phyloP scores from a whole-genome alignment of 1,140 invertebrate species.

The Drosophila obscura region DNA sequence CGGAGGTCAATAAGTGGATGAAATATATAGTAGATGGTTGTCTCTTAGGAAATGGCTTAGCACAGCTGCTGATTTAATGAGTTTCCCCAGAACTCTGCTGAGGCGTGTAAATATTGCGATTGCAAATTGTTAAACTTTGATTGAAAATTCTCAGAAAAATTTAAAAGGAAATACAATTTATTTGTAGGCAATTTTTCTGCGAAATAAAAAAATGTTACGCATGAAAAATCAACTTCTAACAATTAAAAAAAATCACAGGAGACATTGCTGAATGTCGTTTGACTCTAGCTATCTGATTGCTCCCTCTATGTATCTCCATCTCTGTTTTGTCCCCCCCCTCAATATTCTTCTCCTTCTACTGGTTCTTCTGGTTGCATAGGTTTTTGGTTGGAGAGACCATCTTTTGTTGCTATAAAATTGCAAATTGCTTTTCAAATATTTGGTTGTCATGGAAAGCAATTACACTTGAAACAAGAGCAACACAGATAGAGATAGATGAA shows the following conservation, averaged over 20 bases:
- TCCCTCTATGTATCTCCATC: background rate
- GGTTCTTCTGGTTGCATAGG: background rate
- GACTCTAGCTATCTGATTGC: background rate
- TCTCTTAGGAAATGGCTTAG: too few relatives aligned
- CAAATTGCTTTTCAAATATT: conserved; percentile 69
- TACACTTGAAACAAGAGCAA: conserved; percentile 21
- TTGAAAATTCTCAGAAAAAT: too few relatives aligned
- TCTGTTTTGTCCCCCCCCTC: too few relatives aligned
- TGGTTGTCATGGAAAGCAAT: conserved; percentile 70
- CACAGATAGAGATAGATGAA: conserved; percentile 10
- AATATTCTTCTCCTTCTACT: too few relatives aligned
- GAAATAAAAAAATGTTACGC: background rate
- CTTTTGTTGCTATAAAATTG: conserved; percentile 47
- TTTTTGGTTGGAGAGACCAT: conserved; percentile 24
- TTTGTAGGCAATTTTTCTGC: background rate
- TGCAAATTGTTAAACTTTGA: too few relatives aligned
- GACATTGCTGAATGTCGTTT: conserved; percentile 5
- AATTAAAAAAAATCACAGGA: conserved; percentile 31
- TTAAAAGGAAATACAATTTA: background rate
- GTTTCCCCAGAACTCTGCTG: too few relatives aligned
- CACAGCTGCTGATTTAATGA: too few relatives aligned
- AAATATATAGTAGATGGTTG: too few relatives aligned
- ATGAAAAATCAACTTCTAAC: conserved; percentile 8
- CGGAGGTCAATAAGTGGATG: too few relatives aligned
- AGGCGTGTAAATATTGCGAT: too few relatives aligned